A percentile compares a stretch with the other conserved stretches of the same genome.
phyloP scores from a whole-genome alignment of 2,797 vertebrate genomes.

The Mus caroli region DNA sequence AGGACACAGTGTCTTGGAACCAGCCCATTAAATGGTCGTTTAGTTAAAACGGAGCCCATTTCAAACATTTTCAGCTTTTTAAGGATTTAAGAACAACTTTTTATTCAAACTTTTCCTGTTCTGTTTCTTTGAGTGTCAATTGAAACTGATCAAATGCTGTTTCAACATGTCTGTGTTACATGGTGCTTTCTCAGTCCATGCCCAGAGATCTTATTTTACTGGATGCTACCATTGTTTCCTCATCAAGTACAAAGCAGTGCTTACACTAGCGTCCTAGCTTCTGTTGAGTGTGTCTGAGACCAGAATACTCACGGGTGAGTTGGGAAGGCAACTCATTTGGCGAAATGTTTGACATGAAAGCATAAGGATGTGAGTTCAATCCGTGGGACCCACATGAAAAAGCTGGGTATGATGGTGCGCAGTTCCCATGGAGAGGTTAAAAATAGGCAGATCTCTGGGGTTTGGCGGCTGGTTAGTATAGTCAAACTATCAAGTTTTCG shows the following conservation, averaged over 20 bases:
- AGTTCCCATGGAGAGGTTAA: not conserved
- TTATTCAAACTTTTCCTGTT: not conserved
- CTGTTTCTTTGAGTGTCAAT: not conserved
- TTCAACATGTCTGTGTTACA: not conserved
- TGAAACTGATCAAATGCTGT: not conserved
- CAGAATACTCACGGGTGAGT: not conserved
- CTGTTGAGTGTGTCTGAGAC: not conserved
- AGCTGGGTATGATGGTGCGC: not conserved
- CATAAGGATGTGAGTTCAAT: not conserved
- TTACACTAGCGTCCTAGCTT: not conserved
- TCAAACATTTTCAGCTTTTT: conserved; percentile 11
- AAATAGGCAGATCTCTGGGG: too few relatives aligned
- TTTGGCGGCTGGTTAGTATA: not conserved
- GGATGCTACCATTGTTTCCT: not conserved
- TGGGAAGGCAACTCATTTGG: not conserved
- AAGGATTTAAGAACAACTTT: conserved; percentile 13
- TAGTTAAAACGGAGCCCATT: conserved; percentile 71
- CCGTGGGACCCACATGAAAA: not conserved
- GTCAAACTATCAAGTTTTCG: not conserved
- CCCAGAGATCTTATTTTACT: not conserved
- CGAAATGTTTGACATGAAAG: not conserved
- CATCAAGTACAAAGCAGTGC: not conserved
- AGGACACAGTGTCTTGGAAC: conserved; percentile 34
- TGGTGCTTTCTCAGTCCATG: not conserved
- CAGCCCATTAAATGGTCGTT: conserved; percentile 65